phyloP scores from a whole-genome alignment of 92 coral and sea anemone genomes.

The Palythoa heliodiscus region DNA sequence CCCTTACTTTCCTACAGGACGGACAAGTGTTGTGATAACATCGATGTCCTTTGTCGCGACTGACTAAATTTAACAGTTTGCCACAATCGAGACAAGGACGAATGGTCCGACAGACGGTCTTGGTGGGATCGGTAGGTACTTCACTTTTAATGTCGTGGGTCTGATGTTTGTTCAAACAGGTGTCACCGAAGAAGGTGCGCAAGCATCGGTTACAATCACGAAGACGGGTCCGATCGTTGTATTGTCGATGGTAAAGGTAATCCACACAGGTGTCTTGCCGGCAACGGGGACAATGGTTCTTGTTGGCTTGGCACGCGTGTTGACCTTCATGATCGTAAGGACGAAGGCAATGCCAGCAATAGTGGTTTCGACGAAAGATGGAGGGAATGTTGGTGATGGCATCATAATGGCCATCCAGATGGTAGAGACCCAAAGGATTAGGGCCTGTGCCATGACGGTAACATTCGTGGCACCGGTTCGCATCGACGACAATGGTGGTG shows the following conservation, averaged over 20 bases:
- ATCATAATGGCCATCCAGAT: not conserved
- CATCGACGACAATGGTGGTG: not conserved
- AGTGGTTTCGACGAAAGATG: not conserved
- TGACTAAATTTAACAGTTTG: no score
- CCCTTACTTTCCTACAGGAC: no score
- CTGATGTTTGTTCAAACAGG: slow-evolving; percentile 4
- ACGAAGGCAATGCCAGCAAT: not conserved
- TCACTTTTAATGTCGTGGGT: no score
- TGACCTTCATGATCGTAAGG: not conserved
- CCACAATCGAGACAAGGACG: no score
- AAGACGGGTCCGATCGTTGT: not conserved
- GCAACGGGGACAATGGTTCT: not conserved
- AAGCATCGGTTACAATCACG: not conserved
- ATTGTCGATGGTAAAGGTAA: not conserved
- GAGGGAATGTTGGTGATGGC: not conserved
- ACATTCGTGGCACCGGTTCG: not conserved
- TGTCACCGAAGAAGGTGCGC: not conserved
- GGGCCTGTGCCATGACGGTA: no score
- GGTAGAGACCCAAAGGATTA: no score
- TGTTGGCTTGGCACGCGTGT: not conserved
- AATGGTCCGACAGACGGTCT: no score
- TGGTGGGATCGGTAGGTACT: no score
- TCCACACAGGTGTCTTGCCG: not conserved
- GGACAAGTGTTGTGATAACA: no score
- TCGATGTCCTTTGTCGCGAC: no score